Base-by-base conservation (phyloP, 37 sponge, comb jelly and placozoan species). In the Oscarella lobularis region DNA sequence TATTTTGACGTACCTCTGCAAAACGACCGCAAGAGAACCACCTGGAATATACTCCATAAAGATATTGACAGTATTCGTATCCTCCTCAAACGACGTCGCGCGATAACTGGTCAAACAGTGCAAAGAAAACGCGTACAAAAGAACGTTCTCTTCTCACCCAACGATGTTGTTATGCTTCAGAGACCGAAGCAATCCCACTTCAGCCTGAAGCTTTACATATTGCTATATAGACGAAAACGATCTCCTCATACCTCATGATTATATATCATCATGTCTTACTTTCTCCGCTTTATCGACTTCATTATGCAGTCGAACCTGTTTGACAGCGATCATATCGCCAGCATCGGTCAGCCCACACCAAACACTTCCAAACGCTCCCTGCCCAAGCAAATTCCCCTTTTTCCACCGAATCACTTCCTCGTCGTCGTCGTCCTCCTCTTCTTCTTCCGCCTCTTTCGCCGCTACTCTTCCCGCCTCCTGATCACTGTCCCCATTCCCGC, bases 31-130 rank as follows among this genome's bases (percentile, higher is more conserved):
- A 1, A 93, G 65, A 0, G 94, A 87, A 0, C 94, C 94, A 65
- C 94, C 94, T 1, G 94, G 60, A n/a, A 93, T 77, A 69, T 73
- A 90, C 66, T 93, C 90, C 94, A 93, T 93, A 76, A 93, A 93
- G 72, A 93, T 93, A 66, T 82, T 87, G 32, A 93, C 88, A 1
- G 55, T 31, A n/a, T 20, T 70, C 27, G 35, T 75, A 0, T 60
- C 74, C 3, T 77, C 30, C 38, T 93, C 67, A 76, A 93, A 82
- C 32, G 83, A 76, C 4, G 90, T 81, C 0, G 90, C 94, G 0
- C 85, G 78, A 69, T 93, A 93, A 36, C 85, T 83, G 32, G 27
- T 48, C 9, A 48, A 70, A 20, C 27, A 30, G 27, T 27, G 20
- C 9, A 70, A 9, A 70, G 73, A 20, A 35, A 70, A 70, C 37